These are phyloP conservation scores for Amiota minor DNA, from an alignment of 2,888 invertebrate species.

Conservation along the genomic window DNA sequence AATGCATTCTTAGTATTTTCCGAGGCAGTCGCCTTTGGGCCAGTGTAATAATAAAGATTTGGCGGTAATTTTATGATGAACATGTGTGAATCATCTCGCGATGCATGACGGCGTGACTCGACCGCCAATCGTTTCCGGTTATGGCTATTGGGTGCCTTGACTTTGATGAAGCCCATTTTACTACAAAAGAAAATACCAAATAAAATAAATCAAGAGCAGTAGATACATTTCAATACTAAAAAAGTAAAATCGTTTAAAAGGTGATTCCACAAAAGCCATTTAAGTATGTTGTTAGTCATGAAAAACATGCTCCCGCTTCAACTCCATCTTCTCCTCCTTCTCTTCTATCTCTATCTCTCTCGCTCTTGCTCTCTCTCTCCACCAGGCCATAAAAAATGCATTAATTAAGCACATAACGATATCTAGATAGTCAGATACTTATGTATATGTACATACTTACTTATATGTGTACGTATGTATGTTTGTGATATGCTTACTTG, in stretches of 20 bases:
- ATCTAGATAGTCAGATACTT: not conserved
- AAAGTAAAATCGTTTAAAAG: no score
- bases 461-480: not conserved
- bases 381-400: constrained; percentile 18
- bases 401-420: constrained; percentile 10
- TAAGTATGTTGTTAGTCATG: constrained; percentile 25
- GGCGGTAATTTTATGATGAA: constrained; percentile 90
- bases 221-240: no score
- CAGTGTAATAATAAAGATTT: constrained; percentile 86
- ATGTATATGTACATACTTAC: not conserved
- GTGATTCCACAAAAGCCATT: not conserved
- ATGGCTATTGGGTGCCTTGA: constrained; percentile 84
- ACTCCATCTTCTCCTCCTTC: no score
- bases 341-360: no score
- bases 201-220: not conserved
- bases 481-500: constrained; percentile 60
- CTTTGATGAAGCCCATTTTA: constrained; percentile 83
- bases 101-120: constrained; percentile 81
- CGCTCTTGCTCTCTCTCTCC: no score
- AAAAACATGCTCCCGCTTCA: constrained; percentile 32
- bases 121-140: constrained; percentile 86
- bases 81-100: constrained; percentile 87
- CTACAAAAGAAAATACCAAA: constrained; percentile 68
- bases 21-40: constrained; percentile 76
- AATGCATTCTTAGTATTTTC: constrained; percentile 30